Percentiles rank a stretch among this genome's conserved stretches.
These are phyloP conservation scores for Heterochromis multidens DNA, from an alignment of 2,113 vertebrate genomes.

Conservation along the genomic window DNA sequence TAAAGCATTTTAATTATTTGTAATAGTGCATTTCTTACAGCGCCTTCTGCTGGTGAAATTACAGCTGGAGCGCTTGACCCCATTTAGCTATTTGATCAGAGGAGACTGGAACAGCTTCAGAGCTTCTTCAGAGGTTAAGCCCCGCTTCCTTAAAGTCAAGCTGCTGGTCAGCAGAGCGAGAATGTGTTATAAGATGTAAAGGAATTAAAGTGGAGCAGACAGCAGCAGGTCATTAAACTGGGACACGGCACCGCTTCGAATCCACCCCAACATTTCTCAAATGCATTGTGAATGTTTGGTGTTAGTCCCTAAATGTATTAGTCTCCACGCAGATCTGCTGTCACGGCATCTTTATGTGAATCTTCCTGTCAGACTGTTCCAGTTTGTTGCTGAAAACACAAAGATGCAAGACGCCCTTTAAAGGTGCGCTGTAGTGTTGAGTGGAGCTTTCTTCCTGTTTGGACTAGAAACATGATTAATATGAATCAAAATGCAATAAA, in stretches of 20 bases:
- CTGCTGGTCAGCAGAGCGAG: constrained; percentile 20
- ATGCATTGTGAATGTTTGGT: not conserved
- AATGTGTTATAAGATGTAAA: constrained; percentile 29
- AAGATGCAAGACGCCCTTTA: not conserved
- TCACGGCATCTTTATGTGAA: not conserved
- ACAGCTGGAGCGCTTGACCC: not conserved
- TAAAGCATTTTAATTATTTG: not conserved
- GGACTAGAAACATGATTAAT: not conserved
- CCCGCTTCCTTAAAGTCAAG: constrained; percentile 31
- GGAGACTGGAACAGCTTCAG: constrained; percentile 13
- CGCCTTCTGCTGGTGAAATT: not conserved
- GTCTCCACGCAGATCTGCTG: not conserved
- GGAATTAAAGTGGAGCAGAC: constrained; percentile 52
- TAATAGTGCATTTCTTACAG: not conserved
- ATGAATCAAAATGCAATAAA: not conserved
- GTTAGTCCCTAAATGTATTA: not conserved
- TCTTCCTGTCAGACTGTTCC: not conserved
- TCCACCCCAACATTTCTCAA: not conserved
- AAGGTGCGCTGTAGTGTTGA: not conserved
- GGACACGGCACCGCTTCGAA: constrained; percentile 24
- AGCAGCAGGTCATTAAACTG: constrained; percentile 55
- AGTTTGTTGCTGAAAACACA: not conserved
- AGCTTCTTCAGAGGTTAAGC: constrained; percentile 7
- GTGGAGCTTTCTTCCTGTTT: not conserved
- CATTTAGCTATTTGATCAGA: not conserved